These are phyloP conservation scores for Xyliphius kryptos DNA, from an alignment of 2,113 vertebrate genomes.

Conservation along the genomic window DNA sequence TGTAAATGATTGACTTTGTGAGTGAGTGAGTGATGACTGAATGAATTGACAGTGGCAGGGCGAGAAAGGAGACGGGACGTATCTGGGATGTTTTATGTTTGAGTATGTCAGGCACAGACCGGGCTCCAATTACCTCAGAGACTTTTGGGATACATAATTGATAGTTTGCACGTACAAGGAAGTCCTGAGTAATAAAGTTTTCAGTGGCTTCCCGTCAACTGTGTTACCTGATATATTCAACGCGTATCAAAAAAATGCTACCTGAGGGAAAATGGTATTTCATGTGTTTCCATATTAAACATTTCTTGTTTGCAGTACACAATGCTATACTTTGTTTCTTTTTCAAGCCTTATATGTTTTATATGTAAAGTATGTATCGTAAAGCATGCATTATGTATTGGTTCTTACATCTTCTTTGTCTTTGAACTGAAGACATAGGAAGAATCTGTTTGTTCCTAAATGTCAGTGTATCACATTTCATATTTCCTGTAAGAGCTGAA, in stretches of 20 bases:
- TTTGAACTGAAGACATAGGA: constrained; percentile 9
- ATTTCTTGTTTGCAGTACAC: not conserved
- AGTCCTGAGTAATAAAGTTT: constrained; percentile 21
- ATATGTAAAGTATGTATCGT: not conserved
- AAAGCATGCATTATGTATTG: not conserved
- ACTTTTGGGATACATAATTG: constrained; percentile 13
- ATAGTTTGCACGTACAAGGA: constrained; percentile 32
- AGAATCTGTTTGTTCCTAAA: constrained; percentile 23
- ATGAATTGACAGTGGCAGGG: not conserved
- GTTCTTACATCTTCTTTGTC: not conserved
- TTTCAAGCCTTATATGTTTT: not conserved
- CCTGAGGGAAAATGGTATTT: constrained; percentile 14
- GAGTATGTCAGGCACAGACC: constrained; percentile 7
- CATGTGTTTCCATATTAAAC: not conserved
- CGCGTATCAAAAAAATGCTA: constrained; percentile 6
- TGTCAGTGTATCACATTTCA: no score
- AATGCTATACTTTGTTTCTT: not conserved
- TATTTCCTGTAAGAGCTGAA: no score
- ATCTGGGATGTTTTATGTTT: constrained; percentile 6
- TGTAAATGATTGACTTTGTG: no score
- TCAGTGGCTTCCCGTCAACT: constrained; percentile 22
- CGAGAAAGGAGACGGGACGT: not conserved
- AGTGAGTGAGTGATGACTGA: constrained; percentile 5
- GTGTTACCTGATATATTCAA: constrained; percentile 28
- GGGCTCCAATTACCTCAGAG: constrained; percentile 10